Base-by-base conservation (phyloP, 2,797 vertebrate genomes). In the Lutjanus campechanus region DNA sequence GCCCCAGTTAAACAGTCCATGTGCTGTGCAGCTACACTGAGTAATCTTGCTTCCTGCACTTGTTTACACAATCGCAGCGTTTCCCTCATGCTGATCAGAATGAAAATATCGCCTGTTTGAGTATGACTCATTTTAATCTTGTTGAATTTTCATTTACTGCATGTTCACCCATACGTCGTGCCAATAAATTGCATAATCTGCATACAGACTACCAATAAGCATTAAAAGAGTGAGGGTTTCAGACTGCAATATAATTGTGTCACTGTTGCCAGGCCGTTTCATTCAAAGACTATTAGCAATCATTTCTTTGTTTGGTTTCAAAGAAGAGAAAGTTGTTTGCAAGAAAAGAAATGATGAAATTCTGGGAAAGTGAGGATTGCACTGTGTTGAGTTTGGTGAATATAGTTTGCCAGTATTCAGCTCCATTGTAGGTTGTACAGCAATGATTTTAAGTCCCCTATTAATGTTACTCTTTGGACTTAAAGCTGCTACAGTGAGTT, bases 281-380 rank as follows among this genome's bases (percentile, higher is more conserved):
- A 68, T 82, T 86, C 65, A 78, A 77, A 81, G 54, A 61, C 61
- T 70, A 66, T 73, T 69, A 77, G 66, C 70, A n/a, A 61, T 78
- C 25, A 19, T 67, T 64, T 66, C 44, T 80, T 81, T 76, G 46
- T 88, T 64, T 73, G 72, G 8, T 71, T 61, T 69, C 8, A 83
- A 73, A 76, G 55, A 17, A 67, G 47, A 25, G n/a, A 44, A 65
- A 63, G 63, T 61, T 49, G 54, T 81, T 76, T 73, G 73, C 40
- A 67, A 44, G 19, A 60, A 68, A 75, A 61, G 50, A 77, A 79
- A 81, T 89, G 81, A 90, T 86, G 78, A 85, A 90, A 91, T 67
- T 51, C 19, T 59, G 17, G 60, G 80, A 79, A 83, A 89, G 69
- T 41, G 43, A 53, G 59, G 62, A 68, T 76, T 76, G 75, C 70